Base-by-base conservation (phyloP, 2,797 vertebrate species). In the Labeo calbasu region DNA sequence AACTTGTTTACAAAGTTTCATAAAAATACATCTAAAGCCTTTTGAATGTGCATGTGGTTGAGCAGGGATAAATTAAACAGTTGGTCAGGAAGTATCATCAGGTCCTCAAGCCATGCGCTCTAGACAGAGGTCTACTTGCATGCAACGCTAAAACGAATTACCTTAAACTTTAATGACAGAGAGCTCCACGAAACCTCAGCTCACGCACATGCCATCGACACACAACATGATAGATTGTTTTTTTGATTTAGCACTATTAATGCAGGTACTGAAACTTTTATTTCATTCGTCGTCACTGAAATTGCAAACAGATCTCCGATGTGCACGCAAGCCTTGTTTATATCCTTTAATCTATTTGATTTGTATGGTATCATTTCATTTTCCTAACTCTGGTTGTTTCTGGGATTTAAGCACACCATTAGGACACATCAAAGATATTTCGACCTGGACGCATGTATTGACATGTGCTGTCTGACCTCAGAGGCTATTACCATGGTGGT, bases 311-410 rank as follows among this genome's bases (percentile, higher is more conserved):
- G 77, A 80, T 80, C 79, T 28, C 81, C 84, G 48, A 84, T 70
- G 53, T 75, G 75, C 76, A 77, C 4, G 28, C 40, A 61, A 77
- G 59, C 87, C 82, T 32, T 73, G 72, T 83, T 78, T 84, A 75
- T 89, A 83, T 76, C 86, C 89, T 90, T 85, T 88, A 87, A 91
- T 91, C 91, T 91, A 82, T 89, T 83, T 88, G 84, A 91, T 91
- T 90, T 90, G 81, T 83, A 73, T 86, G 82, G 59, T 87, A 87
- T 90, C 81, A 81, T 86, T 85, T 77, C 48, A 77, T 81, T 85
- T 82, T 78, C 65, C n/a, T 79, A 40, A 78, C 21, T 81, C 61
- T 48, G 21, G 15, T 73, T 77, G 55, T 84, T 55, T 75, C 66
- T 77, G 68, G 43, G 79, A 82, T 88, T 79, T 88, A 87, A 86